Base-by-base conservation (phyloP, 2,888 invertebrate species). In the Diachrysia chrysitis region DNA sequence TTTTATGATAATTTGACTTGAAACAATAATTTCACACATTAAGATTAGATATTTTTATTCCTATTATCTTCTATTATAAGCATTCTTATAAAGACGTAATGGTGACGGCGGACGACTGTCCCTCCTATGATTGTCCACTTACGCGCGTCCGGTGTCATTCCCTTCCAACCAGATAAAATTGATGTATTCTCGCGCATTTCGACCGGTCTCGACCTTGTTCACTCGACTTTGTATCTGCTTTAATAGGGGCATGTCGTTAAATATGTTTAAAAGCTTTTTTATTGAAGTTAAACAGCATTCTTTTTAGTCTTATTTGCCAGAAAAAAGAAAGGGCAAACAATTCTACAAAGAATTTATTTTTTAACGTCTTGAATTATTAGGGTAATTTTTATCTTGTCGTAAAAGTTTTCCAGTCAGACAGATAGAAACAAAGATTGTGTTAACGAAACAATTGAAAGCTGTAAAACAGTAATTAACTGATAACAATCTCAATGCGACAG, bases 41-140 rank as follows among this genome's bases (percentile, higher is more conserved):
- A 29, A 9, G 29, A 29, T 5, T 29, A 29, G 29, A 29, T 29
- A 32, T 32, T 32, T 10, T 9, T 70, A 37, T 42, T 17, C 59
- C 53, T n/a, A 61, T n/a, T 61, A 71, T 63, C 37, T 25, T 51
- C 37, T 29, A 19, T 53, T 17, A 25, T 42, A 73, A 51, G 63
- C 67, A 77, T 77, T 76, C 76, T 77, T 76, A 81, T 82, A 78
- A 79, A 75, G 71, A 80, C 65, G 81, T 83, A 84, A 85, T 83
- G 71, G 81, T 64, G 57, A 74, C 69, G 64, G 78, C 69, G 64
- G 78, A 70, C 66, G 70, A 23, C 66, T 73, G 69, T 70, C 80
- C 74, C 73, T 82, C 51, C 76, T 78, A 82, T 79, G 79, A 79
- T 82, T 80, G 76, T 74, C 83, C 84, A 87, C 82, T 86, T 87